A percentile compares a stretch with the other conserved stretches of the same genome.
These are phyloP conservation scores for Acipenser transmontanus DNA, from an alignment of 2,797 vertebrate genomes.

Conservation along the genomic window DNA sequence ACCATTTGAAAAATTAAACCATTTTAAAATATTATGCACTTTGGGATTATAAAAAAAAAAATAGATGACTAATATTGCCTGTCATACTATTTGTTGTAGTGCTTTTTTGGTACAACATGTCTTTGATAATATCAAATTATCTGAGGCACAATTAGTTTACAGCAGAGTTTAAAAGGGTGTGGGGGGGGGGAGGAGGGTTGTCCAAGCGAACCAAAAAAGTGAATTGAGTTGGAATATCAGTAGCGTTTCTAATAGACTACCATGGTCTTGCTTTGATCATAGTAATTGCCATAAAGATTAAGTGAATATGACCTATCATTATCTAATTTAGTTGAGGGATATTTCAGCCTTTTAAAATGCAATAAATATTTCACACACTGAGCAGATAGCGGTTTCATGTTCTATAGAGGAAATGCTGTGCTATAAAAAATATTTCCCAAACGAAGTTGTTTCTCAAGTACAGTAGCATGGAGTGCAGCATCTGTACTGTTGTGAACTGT, in stretches of 20 bases:
- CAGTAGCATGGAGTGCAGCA: too few relatives aligned
- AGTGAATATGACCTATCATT: neutral
- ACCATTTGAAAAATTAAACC: too few relatives aligned
- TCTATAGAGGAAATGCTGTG: constrained; percentile 15
- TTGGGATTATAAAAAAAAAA: neutral
- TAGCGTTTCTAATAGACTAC: neutral
- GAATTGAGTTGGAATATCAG: too few relatives aligned
- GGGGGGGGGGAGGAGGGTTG: too few relatives aligned
- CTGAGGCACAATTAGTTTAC: too few relatives aligned
- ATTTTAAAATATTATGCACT: too few relatives aligned
- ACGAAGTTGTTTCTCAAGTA: constrained; percentile 24
- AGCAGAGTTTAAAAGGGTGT: too few relatives aligned
- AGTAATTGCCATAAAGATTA: neutral
- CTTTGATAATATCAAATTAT: neutral
- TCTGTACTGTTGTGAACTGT: too few relatives aligned
- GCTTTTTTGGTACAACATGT: neutral
- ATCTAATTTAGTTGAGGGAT: neutral
- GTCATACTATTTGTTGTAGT: neutral
- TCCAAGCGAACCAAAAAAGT: too few relatives aligned
- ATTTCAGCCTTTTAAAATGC: constrained; percentile 9
- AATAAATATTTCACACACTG: constrained; percentile 4
- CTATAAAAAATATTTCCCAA: constrained; percentile 21
- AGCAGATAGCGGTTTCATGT: constrained; percentile 9
- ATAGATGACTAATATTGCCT: neutral
- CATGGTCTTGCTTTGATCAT: neutral